Percentiles rank a stretch among this genome's conserved stretches.
phyloP scores from a whole-genome alignment of 2,888 invertebrate species.

The Lasioglossum vierecki region DNA sequence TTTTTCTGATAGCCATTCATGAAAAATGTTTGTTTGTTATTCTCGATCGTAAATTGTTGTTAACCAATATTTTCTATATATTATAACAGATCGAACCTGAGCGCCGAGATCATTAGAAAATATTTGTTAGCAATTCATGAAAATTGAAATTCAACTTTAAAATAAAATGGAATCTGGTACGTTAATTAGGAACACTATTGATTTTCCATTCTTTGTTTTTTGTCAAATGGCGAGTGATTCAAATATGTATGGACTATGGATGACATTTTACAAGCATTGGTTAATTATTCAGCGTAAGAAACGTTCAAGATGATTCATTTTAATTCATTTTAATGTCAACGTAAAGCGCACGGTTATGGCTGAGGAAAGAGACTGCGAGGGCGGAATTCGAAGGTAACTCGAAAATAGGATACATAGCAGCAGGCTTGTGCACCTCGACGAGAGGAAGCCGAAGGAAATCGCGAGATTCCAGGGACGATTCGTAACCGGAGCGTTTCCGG shows the following conservation, averaged over 20 bases:
- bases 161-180: no score
- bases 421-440: not conserved
- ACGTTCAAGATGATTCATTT: not conserved
- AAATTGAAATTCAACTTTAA: no score
- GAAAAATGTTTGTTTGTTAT: no score
- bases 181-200: not conserved
- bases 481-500: constrained; percentile 49
- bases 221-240: not conserved
- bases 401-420: not conserved
- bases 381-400: not conserved
- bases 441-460: constrained; percentile 19
- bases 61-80: no score
- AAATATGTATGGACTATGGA: not conserved
- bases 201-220: not conserved
- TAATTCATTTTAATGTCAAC: not conserved
- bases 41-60: no score
- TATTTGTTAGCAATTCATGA: no score
- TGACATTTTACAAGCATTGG: no score
- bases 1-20: no score
- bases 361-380: not conserved
- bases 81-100: no score
- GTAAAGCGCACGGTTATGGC: not conserved
- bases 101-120: no score
- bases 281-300: not conserved
- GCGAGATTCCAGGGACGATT: constrained; percentile 61